These are phyloP conservation scores for Poeciliopsis retropinna DNA, from an alignment of 2,113 vertebrate species.

Conservation along the genomic window DNA sequence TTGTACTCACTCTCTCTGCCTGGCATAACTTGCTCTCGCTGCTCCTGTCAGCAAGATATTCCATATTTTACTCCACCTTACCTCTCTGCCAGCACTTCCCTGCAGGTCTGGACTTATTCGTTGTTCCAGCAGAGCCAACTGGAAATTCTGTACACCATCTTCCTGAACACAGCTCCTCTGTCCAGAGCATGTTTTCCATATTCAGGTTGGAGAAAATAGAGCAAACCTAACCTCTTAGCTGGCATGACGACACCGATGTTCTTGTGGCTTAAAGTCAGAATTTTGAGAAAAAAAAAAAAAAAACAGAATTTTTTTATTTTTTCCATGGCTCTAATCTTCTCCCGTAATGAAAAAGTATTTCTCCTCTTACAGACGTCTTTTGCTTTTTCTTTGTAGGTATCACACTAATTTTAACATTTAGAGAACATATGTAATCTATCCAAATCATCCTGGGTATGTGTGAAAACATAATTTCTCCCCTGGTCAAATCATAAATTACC, in stretches of 20 bases:
- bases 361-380: not conserved
- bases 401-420: not conserved
- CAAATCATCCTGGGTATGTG: too few relatives aligned
- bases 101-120: slow-evolving; percentile 23
- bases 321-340: too few relatives aligned
- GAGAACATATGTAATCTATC: not conserved
- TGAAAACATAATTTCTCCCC: not conserved
- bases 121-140: slow-evolving; percentile 38
- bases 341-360: not conserved
- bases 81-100: slow-evolving; percentile 3
- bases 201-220: not conserved
- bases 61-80: slow-evolving; percentile 9
- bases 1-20: slow-evolving; percentile 37
- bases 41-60: slow-evolving; percentile 69
- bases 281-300: too few relatives aligned
- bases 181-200: slow-evolving; percentile 19
- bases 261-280: too few relatives aligned
- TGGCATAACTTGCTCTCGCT: slow-evolving; percentile 57
- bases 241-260: too few relatives aligned
- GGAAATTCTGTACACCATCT: slow-evolving; percentile 44
- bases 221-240: not conserved
- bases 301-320: too few relatives aligned
- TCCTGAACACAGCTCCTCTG: slow-evolving; percentile 31
- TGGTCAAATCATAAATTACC: not conserved
- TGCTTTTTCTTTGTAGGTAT: not conserved